phyloP scores from a whole-genome alignment of 2,113 vertebrate species.

The Corythornis cristatus region DNA sequence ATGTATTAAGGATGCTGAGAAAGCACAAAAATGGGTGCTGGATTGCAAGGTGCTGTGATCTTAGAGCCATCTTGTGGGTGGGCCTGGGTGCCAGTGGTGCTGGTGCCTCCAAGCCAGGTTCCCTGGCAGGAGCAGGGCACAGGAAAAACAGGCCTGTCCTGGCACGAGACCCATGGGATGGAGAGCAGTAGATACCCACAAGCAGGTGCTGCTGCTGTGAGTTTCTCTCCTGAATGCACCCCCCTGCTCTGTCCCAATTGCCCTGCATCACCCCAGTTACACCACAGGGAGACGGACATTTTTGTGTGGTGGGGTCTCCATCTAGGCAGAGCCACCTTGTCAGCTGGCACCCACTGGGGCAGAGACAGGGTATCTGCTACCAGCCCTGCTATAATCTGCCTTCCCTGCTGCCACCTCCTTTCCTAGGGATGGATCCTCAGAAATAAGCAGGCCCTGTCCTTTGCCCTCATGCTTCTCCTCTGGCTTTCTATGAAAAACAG shows the following conservation, averaged over 20 bases:
- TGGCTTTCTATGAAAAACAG: not conserved
- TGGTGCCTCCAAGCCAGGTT: not conserved
- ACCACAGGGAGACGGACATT: not conserved
- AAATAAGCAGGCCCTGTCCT: not conserved
- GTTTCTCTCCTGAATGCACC: not conserved
- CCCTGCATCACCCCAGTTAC: not conserved
- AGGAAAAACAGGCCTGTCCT: rapidly evolving
- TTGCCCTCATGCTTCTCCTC: not conserved
- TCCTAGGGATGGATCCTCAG: not conserved
- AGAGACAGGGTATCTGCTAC: not conserved
- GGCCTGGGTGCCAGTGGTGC: not conserved
- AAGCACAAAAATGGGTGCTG: not conserved
- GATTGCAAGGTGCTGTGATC: not conserved
- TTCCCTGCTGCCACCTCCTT: not conserved
- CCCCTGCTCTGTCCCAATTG: not conserved
- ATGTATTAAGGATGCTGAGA: not conserved
- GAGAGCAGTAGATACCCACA: not conserved
- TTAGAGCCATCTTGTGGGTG: not conserved
- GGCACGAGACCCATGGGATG: rapidly evolving
- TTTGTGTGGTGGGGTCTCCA: not conserved
- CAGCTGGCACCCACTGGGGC: not conserved
- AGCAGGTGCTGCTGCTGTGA: not conserved
- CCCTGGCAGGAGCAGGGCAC: not conserved
- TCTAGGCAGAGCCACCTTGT: not conserved
- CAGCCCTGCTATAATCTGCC: not conserved